Base-by-base conservation (phyloP, 2,113 vertebrate species). In the Grantiella picta region DNA sequence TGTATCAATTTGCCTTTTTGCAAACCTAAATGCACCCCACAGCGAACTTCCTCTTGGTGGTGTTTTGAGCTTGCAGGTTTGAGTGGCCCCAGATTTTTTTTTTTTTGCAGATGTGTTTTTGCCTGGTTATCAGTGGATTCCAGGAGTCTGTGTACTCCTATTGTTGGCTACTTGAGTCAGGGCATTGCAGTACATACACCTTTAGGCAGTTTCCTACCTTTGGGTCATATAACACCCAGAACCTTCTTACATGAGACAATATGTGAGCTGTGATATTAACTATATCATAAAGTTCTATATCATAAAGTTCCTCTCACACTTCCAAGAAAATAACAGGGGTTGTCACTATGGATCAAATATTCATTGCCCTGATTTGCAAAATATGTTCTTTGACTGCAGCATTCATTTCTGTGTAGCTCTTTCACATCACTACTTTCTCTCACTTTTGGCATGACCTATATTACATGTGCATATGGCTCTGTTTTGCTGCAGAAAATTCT, bases 391-490 rank as follows among this genome's bases (percentile, higher is more conserved):
- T 53, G n/a, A 3, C 57, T 71, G 2, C 5, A 56, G 15, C 1
- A 0, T 53, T 93, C 9, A 8, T 79, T 86, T 84, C 50, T 76
- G 52, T 0, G 0, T 36, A 72, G 40, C 18, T 83, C 18, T 83
- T 86, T 69, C 63, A 23, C 12, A 3, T 42, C 0, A 0, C 29
- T 40, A 1, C 14, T 29, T 68, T 53, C n/a, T 68, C 33, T 33
- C 4, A 0, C 28, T 53, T 50, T 23, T 40, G 63, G 42, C 0
- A 0, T 86, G 53, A 59, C 59, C 63, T 72, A 1, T n/a, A 12
- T 16, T 60, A 2, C 17, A 12, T 0, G 7, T 72, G n/a, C 20
- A 4, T 35, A 11, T 31, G 20, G 2, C 45, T 36, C 21, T 9
- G 20, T 12, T 83, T 53, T 16, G 3, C 12, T 47, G 54, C 36